Conservation (phyloP, 2,113 vertebrate genomes). For the Tonatia bakeri region DNA sequence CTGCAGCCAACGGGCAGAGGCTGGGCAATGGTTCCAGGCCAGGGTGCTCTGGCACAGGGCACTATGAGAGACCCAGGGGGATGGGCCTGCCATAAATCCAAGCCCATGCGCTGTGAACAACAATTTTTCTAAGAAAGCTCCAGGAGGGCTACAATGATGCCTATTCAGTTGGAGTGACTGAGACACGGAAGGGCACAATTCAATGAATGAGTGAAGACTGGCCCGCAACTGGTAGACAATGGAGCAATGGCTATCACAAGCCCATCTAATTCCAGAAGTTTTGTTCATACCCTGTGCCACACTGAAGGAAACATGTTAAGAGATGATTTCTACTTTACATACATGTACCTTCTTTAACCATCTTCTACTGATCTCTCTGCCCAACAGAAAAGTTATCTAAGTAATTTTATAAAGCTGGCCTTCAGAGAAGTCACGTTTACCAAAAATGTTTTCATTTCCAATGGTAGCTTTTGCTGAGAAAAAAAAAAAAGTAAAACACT, state of each 20-base stretch:
- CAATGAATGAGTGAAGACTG: background rate
- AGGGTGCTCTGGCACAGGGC: too few relatives aligned
- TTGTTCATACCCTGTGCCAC: background rate
- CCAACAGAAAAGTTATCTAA: background rate
- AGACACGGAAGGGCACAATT: background rate
- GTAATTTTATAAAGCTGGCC: background rate
- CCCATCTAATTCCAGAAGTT: background rate
- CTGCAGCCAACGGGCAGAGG: too few relatives aligned
- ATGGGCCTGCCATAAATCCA: too few relatives aligned
- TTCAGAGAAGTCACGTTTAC: background rate
- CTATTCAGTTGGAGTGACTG: background rate
- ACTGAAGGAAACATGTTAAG: background rate
- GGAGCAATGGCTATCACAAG: background rate
- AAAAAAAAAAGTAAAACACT: background rate
- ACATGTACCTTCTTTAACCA: background rate
- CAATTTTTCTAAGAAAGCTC: too few relatives aligned
- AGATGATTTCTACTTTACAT: background rate
- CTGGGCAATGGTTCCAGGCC: too few relatives aligned
- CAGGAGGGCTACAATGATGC: background rate
- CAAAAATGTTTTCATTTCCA: background rate
- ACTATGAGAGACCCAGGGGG: too few relatives aligned
- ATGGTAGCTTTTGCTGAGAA: background rate
- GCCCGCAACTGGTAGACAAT: background rate
- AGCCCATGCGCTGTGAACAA: too few relatives aligned
- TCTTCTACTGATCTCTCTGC: background rate